These are phyloP conservation scores for Chrysogorgia sp. DNA, from an alignment of 92 coral and sea anemone species.

Conservation along the genomic window DNA sequence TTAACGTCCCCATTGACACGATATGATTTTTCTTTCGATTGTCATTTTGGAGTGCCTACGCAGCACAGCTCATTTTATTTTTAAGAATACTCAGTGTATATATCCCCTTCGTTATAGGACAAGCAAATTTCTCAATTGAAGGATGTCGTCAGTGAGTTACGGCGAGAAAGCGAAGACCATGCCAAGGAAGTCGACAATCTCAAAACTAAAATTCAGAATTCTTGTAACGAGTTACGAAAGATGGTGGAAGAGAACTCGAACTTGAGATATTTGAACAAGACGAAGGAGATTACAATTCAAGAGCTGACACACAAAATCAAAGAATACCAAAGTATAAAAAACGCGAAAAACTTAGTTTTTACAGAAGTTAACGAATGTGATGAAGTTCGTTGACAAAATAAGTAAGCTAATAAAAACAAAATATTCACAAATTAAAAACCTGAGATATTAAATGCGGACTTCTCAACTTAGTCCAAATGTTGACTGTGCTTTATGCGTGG, in stretches of 20 bases:
- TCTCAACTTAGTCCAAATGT: too few species aligned
- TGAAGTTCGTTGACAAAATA: not conserved
- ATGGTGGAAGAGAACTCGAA: not conserved
- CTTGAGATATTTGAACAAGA: conserved; percentile 3
- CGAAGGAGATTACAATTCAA: not conserved
- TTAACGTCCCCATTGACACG: too few species aligned
- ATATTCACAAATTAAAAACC: not conserved
- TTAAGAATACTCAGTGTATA: not conserved
- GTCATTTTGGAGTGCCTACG: too few species aligned
- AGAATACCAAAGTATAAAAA: not conserved
- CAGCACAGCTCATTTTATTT: too few species aligned
- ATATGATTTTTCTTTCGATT: too few species aligned
- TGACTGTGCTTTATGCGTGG: too few species aligned
- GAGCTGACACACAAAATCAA: conserved; percentile 3
- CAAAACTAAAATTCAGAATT: conserved; percentile 11
- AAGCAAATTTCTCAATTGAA: conserved; percentile 29
- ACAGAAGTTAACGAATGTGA: conserved; percentile 34
- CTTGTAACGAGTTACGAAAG: not conserved
- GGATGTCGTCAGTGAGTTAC: conserved; percentile 24
- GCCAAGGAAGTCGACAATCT: not conserved
- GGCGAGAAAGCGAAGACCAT: conserved; percentile 8
- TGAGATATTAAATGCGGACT: not conserved
- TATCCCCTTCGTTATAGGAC: not conserved
- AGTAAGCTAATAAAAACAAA: not conserved
- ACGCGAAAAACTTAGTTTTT: not conserved